Evolutionary conservation across 2,888 invertebrate species (phyloP), one percentile per base, ranked within the genome.

Genomic region (Dolichomitus sp.): DNA sequence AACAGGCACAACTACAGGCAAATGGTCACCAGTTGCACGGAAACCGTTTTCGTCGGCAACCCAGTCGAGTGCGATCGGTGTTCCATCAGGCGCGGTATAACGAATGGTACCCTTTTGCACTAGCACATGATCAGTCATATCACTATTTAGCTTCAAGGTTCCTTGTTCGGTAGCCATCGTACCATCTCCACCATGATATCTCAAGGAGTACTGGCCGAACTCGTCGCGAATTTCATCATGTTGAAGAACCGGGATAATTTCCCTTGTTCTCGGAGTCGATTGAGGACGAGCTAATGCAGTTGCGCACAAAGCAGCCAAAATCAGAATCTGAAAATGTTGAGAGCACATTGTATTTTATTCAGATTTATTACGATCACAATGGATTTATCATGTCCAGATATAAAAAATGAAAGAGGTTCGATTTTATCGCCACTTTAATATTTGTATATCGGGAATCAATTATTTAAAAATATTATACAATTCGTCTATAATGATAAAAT

Each of bases 21-120:
- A 77, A 48, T 88, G 85, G 11, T 70, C 59, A 27, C 87, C 86
- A n/a, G 73, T 69, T 27, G 88, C 84, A 6, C 75, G 76, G 59
- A 84, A 86, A 19, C 85, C 85, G 17, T 83, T 75, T 50, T 75
- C 82, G 68, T 88, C 88, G 23, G 88, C 86, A 66, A 85, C 70
- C 80, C 85, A 88, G 1, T 79, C 79, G 57, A 87, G 68, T 12
- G 70, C 61, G 83, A 88, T 83, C 59, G 84, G 83, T 11, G 48
- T 81, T 30, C 87, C 88, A 23, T 87, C 87, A 7, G 88, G 88
- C 50, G 85, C 70, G 37, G 66, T 83, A 84, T 88, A 89, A 23
- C 84, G 82, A 79, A 84, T 81, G 50, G 86, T 80, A n/a, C 88
- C 88, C 40, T 86, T 69, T 79, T 90, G 87, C 45, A 88, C 86